Evolutionary conservation across 2,888 invertebrate species (phyloP), one percentile per base, ranked within the genome.

Genomic region (Choristoneura rosaceana): DNA sequence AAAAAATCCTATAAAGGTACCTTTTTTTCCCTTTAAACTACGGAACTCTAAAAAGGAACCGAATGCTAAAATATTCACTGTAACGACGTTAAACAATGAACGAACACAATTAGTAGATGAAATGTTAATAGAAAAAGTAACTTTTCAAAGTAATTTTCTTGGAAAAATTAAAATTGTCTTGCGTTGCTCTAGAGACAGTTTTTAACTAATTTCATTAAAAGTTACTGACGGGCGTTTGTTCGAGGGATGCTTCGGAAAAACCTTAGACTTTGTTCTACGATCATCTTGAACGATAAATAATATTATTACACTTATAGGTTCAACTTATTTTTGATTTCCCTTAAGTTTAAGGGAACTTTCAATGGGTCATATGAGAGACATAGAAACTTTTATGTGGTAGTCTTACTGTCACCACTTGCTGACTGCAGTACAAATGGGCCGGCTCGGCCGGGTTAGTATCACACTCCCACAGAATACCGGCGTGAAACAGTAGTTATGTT

Each of bases 181-280:
- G 59, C 50, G 67, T 61, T 34, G 47, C 52, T 58, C 50, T 50
- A 50, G 50, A 64, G 64, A 50, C 62, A 58, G 67, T 71, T 68
- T 71, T 47, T 45, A 67, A 71, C 52, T 62, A 71, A 71, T 63
- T 68, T 71, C 62, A 71, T 71, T 71, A 71, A 71, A 71, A 71
- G 62, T 71, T 71, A 8, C 58, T 47, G 41, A 63, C 47, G 58
- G 61, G 12, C 58, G 34, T 45, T 67, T 62, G 55, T 71, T 71
- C 66, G 47, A 10, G 14, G 17, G 63, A 47, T 41, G 50, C 65
- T 63, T 62, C 41, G 9, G 25, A 67, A 67, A 65, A 67, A 62
- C 61, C 15, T 66, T 25, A 66, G 33, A 38, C 17, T 43, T 65
- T 7, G 45, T 50, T 50, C 17, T 25, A 2, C 25, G 25, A 25